These are phyloP conservation scores for Mirounga angustirostris DNA, from an alignment of 2,113 vertebrate species.

Conservation along the genomic window DNA sequence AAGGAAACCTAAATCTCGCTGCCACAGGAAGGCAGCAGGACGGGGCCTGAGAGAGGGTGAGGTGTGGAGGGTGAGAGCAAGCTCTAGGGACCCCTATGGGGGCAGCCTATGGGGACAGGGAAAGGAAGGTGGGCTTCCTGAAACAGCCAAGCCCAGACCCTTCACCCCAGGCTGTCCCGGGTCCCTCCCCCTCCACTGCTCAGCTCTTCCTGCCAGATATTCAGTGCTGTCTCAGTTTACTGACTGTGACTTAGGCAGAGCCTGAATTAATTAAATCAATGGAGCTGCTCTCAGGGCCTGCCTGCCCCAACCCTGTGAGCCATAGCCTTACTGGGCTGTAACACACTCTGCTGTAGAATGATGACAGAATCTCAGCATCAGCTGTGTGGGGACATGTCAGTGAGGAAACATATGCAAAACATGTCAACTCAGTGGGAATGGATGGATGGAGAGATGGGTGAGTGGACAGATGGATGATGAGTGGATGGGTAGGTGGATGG, in stretches of 20 bases:
- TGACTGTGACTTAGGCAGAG: neutral
- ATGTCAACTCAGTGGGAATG: neutral
- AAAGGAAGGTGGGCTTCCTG: neutral
- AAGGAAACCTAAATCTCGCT: neutral
- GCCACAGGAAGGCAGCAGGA: neutral
- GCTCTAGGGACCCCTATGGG: neutral
- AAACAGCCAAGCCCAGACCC: neutral
- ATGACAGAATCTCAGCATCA: neutral
- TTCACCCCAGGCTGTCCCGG: neutral
- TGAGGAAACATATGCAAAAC: rapidly evolving
- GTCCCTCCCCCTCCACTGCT: rapidly evolving
- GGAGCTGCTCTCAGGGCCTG: rapidly evolving
- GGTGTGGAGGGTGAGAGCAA: neutral
- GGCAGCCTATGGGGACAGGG: neutral
- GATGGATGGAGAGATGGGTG: neutral
- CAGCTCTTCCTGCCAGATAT: neutral
- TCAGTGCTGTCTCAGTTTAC: rapidly evolving
- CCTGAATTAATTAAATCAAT: rapidly evolving
- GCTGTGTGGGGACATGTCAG: no score
- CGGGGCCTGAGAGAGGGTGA: rapidly evolving
- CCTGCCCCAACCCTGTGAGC: neutral
- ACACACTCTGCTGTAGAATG: no score
- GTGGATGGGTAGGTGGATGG: rapidly evolving
- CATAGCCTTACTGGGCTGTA: rapidly evolving
- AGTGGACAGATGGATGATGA: no score